Evolutionary conservation across 2,888 invertebrate genomes (phyloP).

Genomic region (Sepioteuthis lessoniana): DNA sequence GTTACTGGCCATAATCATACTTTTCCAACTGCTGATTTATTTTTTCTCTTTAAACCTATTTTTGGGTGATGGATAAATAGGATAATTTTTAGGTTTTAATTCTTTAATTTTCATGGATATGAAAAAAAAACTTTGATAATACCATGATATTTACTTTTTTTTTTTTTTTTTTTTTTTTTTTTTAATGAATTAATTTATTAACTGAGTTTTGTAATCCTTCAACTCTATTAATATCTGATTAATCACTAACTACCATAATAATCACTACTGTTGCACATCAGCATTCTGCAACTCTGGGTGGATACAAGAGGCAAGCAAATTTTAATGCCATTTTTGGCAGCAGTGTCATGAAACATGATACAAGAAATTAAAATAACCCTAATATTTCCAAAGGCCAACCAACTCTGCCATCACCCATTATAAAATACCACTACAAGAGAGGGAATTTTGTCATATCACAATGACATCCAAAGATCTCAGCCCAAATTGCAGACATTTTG

Average conservation of each 20-base stretch:
- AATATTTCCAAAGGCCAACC: neutral
- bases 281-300: neutral
- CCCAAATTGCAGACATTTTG: neutral
- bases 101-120: neutral
- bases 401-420: neutral
- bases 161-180: neutral
- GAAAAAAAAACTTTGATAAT: neutral
- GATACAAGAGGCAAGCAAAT: neutral
- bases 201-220: neutral
- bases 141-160: neutral
- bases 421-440: neutral
- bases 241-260: neutral
- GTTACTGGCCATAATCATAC: neutral
- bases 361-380: neutral
- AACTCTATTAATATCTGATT: neutral
- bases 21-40: neutral
- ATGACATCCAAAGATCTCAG: conserved; percentile 25
- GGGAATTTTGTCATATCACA: neutral
- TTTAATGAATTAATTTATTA: neutral
- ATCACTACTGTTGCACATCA: neutral
- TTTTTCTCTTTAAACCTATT: neutral
- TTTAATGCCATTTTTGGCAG: neutral
- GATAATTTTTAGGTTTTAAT: neutral
- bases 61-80: neutral
- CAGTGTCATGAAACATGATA: neutral